Base-by-base conservation (phyloP, 2,797 vertebrate species). In the Ispidina picta region DNA sequence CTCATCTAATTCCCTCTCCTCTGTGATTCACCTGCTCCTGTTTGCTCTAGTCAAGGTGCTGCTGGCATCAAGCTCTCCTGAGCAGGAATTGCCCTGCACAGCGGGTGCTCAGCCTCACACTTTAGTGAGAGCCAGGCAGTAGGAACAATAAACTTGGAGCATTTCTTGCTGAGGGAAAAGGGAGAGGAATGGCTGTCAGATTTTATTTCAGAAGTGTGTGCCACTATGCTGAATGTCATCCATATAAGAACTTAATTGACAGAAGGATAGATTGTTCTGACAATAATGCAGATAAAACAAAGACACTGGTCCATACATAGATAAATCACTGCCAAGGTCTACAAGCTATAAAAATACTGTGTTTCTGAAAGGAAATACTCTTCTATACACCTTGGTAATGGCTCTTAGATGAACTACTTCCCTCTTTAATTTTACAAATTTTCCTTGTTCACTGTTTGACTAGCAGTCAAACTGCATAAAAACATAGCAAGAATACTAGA, bases 1-100 rank as follows among this genome's bases (percentile, higher is more conserved):
- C 58, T 89, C 91, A 89, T 68, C 74, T 91, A 86, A 92, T 92
- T 94, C 86, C 88, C 87, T 90, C 69, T 91, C 54, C 66, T 90
- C 86, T 48, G 58, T 85, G 74, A 89, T 92, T 94, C 86, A 89
- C 68, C 43, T 64, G 58, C 46, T 92, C 28, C 78, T 52, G 39
- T 73, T 90, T 90, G 48, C 52, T 86, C 37, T 65, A 31, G 20
- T 71, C 69, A 84, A 80, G 76, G 71, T 62, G 54, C 60, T 71
- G 51, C 43, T 59, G 78, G 80, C 79, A 84, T 5, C 21, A 74
- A 86, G 69, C 28, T 20, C 68, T 63, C 2, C 3, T 68, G 60
- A 76, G 54, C 3, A 0, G 59, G 28, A 66, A 58, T 73, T 35
- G 69, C 29, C 68, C 59, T 49, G 54, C 0, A 3, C 46, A 44